These are phyloP conservation scores for Siphamia tubifer DNA, from an alignment of 2,113 vertebrate genomes.

Conservation along the genomic window DNA sequence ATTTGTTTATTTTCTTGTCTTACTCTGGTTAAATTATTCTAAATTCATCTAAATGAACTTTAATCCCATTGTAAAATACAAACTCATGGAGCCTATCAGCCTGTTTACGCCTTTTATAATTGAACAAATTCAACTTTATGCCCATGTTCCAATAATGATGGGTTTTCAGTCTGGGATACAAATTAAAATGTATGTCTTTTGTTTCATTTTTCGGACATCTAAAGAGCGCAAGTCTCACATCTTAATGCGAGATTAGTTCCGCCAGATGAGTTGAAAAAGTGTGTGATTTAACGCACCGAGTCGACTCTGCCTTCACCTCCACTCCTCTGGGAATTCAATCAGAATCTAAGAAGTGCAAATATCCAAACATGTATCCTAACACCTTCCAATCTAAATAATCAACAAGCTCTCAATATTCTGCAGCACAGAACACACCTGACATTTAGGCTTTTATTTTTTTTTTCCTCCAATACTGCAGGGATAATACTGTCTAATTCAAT, in stretches of 20 bases:
- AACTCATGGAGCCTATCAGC: not conserved
- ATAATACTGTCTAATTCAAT: too few species aligned
- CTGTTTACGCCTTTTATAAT: not conserved
- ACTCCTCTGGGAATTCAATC: constrained; percentile 52
- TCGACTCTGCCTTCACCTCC: constrained; percentile 16
- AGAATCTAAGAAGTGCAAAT: constrained; percentile 54
- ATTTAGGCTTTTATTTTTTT: too few species aligned
- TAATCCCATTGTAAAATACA: not conserved
- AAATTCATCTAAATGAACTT: too few species aligned
- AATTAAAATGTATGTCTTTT: not conserved
- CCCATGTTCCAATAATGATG: constrained; percentile 3
- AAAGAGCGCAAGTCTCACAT: constrained; percentile 29
- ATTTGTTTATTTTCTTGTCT: constrained; percentile 8
- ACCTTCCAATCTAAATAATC: constrained; percentile 58
- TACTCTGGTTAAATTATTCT: constrained; percentile 4
- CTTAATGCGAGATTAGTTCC: constrained; percentile 62
- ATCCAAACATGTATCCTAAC: constrained; percentile 51
- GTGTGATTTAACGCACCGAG: not conserved
- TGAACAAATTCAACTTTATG: not conserved
- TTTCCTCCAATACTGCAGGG: too few species aligned
- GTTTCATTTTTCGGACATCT: not conserved
- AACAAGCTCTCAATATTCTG: constrained; percentile 37
- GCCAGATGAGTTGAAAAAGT: constrained; percentile 34
- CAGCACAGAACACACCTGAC: not conserved
- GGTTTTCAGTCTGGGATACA: not conserved